Percentiles rank a stretch among this genome's conserved stretches.
Conservation (phyloP, 2,888 invertebrate species). For the Trichogramma evanescens region DNA sequence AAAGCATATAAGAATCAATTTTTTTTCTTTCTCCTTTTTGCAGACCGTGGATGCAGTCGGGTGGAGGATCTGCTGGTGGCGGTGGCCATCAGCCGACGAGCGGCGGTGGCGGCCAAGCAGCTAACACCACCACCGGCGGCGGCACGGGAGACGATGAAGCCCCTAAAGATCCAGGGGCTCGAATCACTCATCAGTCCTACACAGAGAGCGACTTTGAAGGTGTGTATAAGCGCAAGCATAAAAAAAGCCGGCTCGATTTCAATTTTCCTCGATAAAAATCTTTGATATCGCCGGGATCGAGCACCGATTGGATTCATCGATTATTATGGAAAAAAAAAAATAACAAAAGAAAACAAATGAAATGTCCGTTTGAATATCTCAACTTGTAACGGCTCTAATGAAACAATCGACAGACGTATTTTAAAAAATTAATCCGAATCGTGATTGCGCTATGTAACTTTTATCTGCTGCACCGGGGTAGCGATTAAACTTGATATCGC, state of each 20-base stretch:
- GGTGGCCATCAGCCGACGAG: conserved; percentile 25
- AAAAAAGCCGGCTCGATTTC: neutral
- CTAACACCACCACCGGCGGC: conserved; percentile 27
- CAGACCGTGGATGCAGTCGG: conserved; percentile 53
- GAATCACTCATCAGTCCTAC: conserved; percentile 70
- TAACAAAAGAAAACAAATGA: neutral
- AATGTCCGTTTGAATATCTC: neutral
- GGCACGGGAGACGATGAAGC: conserved; percentile 67
- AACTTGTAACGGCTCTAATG: neutral
- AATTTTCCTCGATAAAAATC: neutral
- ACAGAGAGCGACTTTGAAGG: conserved; percentile 88
- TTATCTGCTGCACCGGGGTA: no score
- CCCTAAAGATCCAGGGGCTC: conserved; percentile 78
- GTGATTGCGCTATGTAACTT: no score
- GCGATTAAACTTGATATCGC: no score
- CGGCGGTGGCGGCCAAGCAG: conserved; percentile 40
- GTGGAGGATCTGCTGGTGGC: conserved; percentile 38
- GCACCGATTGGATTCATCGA: no score
- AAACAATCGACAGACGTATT: neutral
- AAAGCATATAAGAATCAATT: neutral
- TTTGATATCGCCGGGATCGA: no score
- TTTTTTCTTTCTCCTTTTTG: conserved; percentile 24
- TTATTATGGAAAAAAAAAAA: neutral
- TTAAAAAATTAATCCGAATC: no score
- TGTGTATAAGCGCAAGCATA: conserved; percentile 38